These are phyloP conservation scores for Leptinotarsa juncta DNA, from an alignment of 2,888 invertebrate species.

Conservation along the genomic window DNA sequence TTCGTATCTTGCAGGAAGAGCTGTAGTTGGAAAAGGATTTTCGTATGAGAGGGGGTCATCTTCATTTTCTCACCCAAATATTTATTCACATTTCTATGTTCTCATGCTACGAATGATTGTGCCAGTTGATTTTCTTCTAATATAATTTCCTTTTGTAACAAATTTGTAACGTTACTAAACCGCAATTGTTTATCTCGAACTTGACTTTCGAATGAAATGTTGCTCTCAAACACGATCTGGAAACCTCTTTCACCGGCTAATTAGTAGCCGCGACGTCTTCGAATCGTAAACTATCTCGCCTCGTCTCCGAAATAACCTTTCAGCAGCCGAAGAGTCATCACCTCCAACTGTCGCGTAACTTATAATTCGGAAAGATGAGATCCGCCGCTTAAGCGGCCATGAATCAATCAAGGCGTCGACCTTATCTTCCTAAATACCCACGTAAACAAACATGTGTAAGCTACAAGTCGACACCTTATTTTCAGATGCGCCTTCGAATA, in stretches of 20 bases:
- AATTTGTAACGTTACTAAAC: too few species aligned
- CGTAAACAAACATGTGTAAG: slow-evolving; percentile 64
- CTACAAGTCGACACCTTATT: slow-evolving; percentile 63
- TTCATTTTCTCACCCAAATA: too few species aligned
- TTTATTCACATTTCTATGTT: too few species aligned
- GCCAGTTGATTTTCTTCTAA: too few species aligned
- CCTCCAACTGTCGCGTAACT: slow-evolving; percentile 46
- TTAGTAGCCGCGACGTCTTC: background rate
- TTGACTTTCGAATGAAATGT: background rate
- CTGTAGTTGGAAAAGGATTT: too few species aligned
- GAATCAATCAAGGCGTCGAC: slow-evolving; percentile 60
- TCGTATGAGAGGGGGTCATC: too few species aligned
- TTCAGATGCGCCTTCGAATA: slow-evolving; percentile 56
- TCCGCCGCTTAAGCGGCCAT: slow-evolving; percentile 53
- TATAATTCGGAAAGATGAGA: slow-evolving; percentile 48
- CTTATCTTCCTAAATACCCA: slow-evolving; percentile 61
- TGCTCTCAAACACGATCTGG: background rate
- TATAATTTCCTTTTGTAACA: too few species aligned
- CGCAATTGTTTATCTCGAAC: too few species aligned
- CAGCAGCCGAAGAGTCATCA: slow-evolving; percentile 23
- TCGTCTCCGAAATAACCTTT: slow-evolving; percentile 4
- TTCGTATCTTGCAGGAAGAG: too few species aligned
- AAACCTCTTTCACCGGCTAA: slow-evolving; percentile 3
- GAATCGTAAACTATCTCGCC: background rate
- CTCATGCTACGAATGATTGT: too few species aligned